Percentiles rank a stretch among this genome's conserved stretches.
Conservation (phyloP, 2,113 vertebrate genomes). For the Spermophilus dauricus region DNA sequence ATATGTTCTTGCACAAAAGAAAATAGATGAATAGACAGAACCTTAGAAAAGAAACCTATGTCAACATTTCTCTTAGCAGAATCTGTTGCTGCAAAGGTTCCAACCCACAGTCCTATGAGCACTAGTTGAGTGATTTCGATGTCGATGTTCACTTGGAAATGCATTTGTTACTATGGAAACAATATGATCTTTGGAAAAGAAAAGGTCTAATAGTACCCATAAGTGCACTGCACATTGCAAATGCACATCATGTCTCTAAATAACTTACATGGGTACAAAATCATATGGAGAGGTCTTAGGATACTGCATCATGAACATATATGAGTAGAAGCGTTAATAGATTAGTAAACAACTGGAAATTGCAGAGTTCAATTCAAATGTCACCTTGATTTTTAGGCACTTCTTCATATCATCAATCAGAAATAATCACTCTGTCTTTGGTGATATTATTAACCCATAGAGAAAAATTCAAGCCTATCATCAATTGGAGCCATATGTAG, state of each 20-base stretch:
- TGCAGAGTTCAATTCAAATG: neutral
- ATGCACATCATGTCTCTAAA: slow-evolving; percentile 49
- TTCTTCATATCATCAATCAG: neutral
- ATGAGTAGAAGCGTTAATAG: neutral
- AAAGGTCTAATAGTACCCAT: slow-evolving; percentile 49
- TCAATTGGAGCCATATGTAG: neutral
- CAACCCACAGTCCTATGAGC: slow-evolving; percentile 35
- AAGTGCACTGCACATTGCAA: slow-evolving; percentile 52
- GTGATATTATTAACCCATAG: neutral
- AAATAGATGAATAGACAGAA: neutral
- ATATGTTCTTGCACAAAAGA: neutral
- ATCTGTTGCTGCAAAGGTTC: slow-evolving; percentile 30
- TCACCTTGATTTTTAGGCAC: neutral
- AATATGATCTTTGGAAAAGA: slow-evolving; percentile 56
- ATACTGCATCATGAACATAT: slow-evolving; percentile 8
- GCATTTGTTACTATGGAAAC: slow-evolving; percentile 74
- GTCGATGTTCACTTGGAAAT: slow-evolving; percentile 74
- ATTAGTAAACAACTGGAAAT: neutral
- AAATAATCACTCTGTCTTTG: neutral
- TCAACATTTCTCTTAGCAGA: slow-evolving; percentile 57
- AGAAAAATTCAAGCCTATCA: neutral
- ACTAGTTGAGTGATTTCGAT: slow-evolving; percentile 54
- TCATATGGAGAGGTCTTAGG: neutral
- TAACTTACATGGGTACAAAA: neutral
- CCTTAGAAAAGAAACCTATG: slow-evolving; percentile 8